Conservation (phyloP, 2,113 vertebrate species). For the Speoplatyrhinus poulsoni region DNA sequence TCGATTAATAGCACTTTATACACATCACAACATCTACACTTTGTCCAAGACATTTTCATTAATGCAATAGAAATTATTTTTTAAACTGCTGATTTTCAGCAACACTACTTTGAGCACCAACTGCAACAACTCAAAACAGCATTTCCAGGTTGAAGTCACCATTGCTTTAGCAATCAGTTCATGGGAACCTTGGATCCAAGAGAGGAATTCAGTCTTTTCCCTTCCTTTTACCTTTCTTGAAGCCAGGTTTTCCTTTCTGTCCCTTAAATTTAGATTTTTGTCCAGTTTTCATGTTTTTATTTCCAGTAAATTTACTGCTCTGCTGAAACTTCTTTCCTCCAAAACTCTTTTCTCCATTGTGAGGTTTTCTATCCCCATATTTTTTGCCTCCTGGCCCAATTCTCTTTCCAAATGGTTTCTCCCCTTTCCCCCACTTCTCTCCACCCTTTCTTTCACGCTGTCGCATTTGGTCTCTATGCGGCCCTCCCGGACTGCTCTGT, state of each 20-base stretch:
- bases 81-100: slow-evolving; percentile 21
- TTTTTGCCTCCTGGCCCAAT: slow-evolving; percentile 37
- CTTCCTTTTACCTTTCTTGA: slow-evolving; percentile 65
- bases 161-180: slow-evolving; percentile 2
- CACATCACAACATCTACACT: background rate
- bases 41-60: slow-evolving; percentile 4
- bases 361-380: slow-evolving; percentile 47
- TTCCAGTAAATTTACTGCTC: slow-evolving; percentile 38
- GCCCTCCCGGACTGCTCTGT: slow-evolving; percentile 16
- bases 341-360: slow-evolving; percentile 47
- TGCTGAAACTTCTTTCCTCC: slow-evolving; percentile 50
- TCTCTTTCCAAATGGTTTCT: slow-evolving; percentile 52
- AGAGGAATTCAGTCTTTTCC: slow-evolving; percentile 58
- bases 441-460: slow-evolving; percentile 16
- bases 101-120: background rate
- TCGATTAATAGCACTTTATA: background rate
- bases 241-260: slow-evolving; percentile 53
- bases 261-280: slow-evolving; percentile 54
- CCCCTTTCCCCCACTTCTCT: slow-evolving; percentile 44
- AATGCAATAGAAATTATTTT: too few species aligned
- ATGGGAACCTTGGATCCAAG: slow-evolving; percentile 18
- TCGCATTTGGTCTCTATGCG: slow-evolving; percentile 16
- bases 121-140: background rate
- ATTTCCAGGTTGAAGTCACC: background rate
- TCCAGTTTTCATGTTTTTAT: slow-evolving; percentile 41